A percentile compares a stretch with the other conserved stretches of the same genome.
phyloP scores from a whole-genome alignment of 2,113 vertebrate genomes.

The Oophaga pumilio region DNA sequence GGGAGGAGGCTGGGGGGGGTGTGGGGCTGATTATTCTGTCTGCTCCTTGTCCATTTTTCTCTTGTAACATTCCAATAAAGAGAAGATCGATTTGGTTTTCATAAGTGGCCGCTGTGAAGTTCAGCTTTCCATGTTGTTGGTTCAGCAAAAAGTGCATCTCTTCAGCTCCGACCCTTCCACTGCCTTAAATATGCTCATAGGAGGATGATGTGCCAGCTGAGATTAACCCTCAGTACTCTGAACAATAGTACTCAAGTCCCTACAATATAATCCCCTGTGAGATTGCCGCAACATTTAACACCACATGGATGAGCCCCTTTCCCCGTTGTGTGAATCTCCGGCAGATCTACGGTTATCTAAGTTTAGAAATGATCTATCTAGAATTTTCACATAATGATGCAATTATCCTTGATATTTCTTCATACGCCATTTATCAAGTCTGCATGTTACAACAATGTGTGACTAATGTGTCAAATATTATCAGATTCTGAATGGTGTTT shows the following conservation, averaged over 20 bases:
- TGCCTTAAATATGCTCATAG: conserved; percentile 5
- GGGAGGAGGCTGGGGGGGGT: background rate
- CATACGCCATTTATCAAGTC: no score
- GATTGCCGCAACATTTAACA: background rate
- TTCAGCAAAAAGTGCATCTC: conserved; percentile 35
- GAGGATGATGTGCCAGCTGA: conserved; percentile 9
- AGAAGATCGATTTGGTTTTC: conserved; percentile 54
- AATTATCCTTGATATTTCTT: no score
- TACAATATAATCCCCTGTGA: background rate
- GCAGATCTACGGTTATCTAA: no score
- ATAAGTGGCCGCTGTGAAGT: conserved; percentile 48
- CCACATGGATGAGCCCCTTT: no score
- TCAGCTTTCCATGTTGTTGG: conserved; percentile 46
- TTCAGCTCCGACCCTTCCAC: background rate
- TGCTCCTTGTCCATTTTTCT: conserved; percentile 54
- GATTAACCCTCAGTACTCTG: background rate
- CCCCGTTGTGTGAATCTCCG: no score
- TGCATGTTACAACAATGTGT: no score
- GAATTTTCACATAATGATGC: no score
- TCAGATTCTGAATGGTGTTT: no score
- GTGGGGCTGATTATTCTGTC: conserved; percentile 50
- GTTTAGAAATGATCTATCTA: no score
- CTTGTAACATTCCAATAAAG: conserved; percentile 55
- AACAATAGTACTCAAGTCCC: background rate
- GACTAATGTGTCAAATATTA: no score